Evolutionary conservation across 2,888 invertebrate species (phyloP).

Genomic region (Trissonchulus latispiculum): DNA sequence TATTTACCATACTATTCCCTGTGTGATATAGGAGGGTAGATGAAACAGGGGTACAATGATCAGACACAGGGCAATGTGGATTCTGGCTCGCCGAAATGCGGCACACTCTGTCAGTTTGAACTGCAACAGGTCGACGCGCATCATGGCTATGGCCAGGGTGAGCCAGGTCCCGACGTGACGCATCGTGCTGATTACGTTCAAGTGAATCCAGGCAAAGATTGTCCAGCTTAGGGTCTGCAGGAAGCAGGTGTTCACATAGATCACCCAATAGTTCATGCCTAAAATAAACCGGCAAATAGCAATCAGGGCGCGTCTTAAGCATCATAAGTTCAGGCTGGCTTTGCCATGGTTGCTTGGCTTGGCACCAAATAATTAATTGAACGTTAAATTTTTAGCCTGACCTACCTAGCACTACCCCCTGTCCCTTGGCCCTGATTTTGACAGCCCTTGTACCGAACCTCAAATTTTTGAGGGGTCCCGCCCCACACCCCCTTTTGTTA

Average conservation of each 20-base stretch:
- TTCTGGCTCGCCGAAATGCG: neutral
- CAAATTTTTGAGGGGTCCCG: no score
- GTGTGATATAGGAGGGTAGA: neutral
- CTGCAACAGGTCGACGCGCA: neutral
- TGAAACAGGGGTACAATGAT: neutral
- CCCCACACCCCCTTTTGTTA: no score
- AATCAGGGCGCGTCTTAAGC: no score
- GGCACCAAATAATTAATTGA: no score
- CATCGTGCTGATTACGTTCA: neutral
- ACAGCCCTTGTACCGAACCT: no score
- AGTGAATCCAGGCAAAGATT: neutral
- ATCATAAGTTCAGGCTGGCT: no score
- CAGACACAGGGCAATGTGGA: neutral
- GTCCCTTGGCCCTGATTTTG: no score
- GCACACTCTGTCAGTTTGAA: neutral
- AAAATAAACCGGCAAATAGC: neutral
- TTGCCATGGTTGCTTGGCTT: no score
- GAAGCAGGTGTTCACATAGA: neutral
- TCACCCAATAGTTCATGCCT: neutral
- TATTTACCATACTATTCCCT: neutral
- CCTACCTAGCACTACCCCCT: no score
- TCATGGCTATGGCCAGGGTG: neutral
- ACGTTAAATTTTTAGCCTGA: no score
- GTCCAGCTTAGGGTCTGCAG: neutral
- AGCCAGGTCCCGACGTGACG: neutral